phyloP scores from a whole-genome alignment of 2,113 vertebrate species.

The Pyrgilauda ruficollis region DNA sequence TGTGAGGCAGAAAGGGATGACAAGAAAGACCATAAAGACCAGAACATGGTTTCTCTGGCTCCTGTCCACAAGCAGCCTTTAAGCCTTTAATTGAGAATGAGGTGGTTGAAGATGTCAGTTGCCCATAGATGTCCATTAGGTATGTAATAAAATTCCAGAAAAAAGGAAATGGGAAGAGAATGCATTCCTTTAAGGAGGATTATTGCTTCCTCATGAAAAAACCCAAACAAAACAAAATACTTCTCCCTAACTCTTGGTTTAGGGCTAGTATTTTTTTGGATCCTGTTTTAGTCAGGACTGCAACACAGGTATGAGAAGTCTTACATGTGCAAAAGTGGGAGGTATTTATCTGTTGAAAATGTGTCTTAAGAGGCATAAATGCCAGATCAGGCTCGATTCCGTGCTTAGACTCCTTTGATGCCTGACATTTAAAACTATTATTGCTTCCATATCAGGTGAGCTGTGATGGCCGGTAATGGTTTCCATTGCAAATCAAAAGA shows the following conservation, averaged over 20 bases:
- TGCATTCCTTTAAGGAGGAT: background rate
- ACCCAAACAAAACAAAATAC: background rate
- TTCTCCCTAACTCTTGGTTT: background rate
- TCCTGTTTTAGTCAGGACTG: background rate
- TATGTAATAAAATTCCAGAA: background rate
- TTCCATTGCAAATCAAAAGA: slow-evolving; percentile 39
- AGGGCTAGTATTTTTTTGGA: background rate
- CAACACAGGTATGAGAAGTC: background rate
- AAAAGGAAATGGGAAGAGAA: background rate
- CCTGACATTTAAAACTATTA: background rate
- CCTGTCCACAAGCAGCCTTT: background rate
- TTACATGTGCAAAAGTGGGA: background rate
- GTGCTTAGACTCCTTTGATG: background rate
- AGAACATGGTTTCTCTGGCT: background rate
- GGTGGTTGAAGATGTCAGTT: background rate
- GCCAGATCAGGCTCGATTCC: background rate
- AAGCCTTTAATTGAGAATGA: background rate
- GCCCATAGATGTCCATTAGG: background rate
- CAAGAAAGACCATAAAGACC: background rate
- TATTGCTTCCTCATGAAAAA: background rate
- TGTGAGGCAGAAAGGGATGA: background rate
- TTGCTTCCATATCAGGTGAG: background rate
- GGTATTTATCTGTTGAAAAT: background rate
- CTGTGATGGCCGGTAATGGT: background rate
- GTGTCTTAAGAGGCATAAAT: background rate